Evolutionary conservation across 2,888 invertebrate species (phyloP).

Genomic region (Hirtodrosophila trivittata): DNA sequence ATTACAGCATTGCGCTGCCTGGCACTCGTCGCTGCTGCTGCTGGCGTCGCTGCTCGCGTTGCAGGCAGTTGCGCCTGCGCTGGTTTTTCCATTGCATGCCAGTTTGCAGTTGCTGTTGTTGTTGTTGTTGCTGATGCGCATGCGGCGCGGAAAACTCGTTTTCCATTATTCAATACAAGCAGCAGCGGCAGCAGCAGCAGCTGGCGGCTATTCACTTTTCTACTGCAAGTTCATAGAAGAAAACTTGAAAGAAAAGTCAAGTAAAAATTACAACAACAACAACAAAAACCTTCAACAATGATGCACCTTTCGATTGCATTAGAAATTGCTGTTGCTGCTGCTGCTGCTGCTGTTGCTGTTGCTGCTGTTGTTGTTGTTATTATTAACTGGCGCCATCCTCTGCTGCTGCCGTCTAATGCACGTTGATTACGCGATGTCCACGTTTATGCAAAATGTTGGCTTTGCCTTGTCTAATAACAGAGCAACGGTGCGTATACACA

Average conservation of each 20-base stretch:
- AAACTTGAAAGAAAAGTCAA: slow-evolving; percentile 66
- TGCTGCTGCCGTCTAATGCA: slow-evolving; percentile 32
- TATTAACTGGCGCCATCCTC: slow-evolving; percentile 5
- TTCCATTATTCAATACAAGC: slow-evolving; percentile 76
- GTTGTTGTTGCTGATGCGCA: slow-evolving; percentile 59
- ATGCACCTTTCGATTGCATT: slow-evolving; percentile 43
- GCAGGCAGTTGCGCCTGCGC: slow-evolving; percentile 45
- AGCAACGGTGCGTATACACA: slow-evolving; percentile 69
- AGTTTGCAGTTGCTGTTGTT: slow-evolving; percentile 37
- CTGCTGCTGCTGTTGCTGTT: slow-evolving; percentile 4
- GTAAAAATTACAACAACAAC: slow-evolving; percentile 22
- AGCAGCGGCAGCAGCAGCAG: slow-evolving; percentile 26
- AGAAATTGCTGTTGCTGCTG: slow-evolving; percentile 35
- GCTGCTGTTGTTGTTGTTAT: slow-evolving; percentile 3
- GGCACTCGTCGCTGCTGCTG: slow-evolving; percentile 36
- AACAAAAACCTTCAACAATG: slow-evolving; percentile 22
- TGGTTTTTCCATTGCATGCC: slow-evolving; percentile 72
- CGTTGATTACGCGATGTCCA: slow-evolving; percentile 64
- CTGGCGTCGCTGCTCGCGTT: slow-evolving; percentile 10
- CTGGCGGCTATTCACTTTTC: slow-evolving; percentile 68
- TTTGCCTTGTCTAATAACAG: slow-evolving; percentile 58
- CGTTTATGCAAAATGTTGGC: slow-evolving; percentile 72
- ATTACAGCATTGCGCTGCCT: slow-evolving; percentile 71
- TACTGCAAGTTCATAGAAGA: slow-evolving; percentile 71
- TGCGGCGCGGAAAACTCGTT: slow-evolving; percentile 75